phyloP scores from a whole-genome alignment of 2,113 vertebrate species.

The Zootoca vivipara region DNA sequence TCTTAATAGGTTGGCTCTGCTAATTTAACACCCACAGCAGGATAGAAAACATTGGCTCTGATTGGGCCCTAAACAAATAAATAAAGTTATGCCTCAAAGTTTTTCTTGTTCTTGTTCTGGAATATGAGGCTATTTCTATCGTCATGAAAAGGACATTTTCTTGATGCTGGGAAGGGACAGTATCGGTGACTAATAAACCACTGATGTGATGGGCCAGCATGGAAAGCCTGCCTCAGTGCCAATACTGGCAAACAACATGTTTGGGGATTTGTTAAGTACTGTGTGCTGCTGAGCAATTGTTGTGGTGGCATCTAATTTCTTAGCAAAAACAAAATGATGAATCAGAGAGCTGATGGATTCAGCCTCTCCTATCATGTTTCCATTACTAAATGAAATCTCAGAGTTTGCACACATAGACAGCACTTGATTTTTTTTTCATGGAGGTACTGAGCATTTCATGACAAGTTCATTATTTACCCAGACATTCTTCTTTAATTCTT shows the following conservation, averaged over 20 bases:
- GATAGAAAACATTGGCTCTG: too few relatives aligned
- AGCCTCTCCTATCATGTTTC: not conserved
- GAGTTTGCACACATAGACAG: not conserved
- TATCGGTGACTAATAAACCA: not conserved
- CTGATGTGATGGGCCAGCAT: not conserved
- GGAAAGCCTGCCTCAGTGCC: not conserved
- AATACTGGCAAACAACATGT: not conserved
- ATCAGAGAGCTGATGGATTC: not conserved
- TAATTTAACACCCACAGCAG: not conserved
- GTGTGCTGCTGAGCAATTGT: not conserved
- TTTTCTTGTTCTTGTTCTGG: not conserved
- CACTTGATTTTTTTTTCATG: not conserved
- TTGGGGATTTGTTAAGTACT: slow-evolving; percentile 1
- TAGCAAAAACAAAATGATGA: slow-evolving; percentile 1
- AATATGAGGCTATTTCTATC: not conserved
- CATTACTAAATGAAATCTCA: slow-evolving; percentile 8
- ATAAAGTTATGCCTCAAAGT: not conserved
- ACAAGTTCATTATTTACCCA: not conserved
- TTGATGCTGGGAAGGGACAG: not conserved
- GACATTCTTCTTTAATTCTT: not conserved
- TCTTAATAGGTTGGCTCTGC: not conserved
- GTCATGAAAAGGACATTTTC: not conserved
- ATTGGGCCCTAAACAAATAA: not conserved
- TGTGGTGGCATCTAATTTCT: not conserved
- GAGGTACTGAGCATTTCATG: not conserved